phyloP scores from a whole-genome alignment of 2,113 vertebrate genomes.

The Notothenia coriiceps region DNA sequence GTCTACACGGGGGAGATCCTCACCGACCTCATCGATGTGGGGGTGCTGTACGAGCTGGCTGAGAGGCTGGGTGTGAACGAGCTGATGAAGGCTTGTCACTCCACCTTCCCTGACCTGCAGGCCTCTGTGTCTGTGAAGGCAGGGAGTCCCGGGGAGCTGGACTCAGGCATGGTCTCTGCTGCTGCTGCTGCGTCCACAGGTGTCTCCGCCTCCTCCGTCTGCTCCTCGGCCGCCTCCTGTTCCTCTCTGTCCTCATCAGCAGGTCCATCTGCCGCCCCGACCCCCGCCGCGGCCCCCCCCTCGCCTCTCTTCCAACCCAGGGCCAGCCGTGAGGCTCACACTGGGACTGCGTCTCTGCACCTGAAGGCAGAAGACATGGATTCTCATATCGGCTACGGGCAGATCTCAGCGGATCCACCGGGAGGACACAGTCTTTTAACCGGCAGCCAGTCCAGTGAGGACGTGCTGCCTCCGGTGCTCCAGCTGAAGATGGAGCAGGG shows the following conservation, averaged over 20 bases:
- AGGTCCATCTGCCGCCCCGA: slow-evolving; percentile 70
- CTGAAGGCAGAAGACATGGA: slow-evolving; percentile 88
- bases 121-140: slow-evolving; percentile 77
- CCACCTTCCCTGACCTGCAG: slow-evolving; percentile 95
- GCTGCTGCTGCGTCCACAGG: neutral
- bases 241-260: slow-evolving; percentile 76
- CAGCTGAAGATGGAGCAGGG: slow-evolving; percentile 78
- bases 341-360: slow-evolving; percentile 53
- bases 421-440: slow-evolving; percentile 22
- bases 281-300: slow-evolving; percentile 65
- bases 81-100: slow-evolving; percentile 91
- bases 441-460: neutral
- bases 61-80: slow-evolving; percentile 92
- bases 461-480: slow-evolving; percentile 36
- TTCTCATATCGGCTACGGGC: slow-evolving; percentile 71
- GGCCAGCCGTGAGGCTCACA: neutral
- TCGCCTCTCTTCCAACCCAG: slow-evolving; percentile 69
- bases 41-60: slow-evolving; percentile 94
- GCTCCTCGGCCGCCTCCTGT: slow-evolving; percentile 76
- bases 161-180: slow-evolving; percentile 45
- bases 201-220: slow-evolving; percentile 56
- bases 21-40: slow-evolving; percentile 94
- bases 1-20: slow-evolving; percentile 95
- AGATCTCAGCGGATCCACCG: slow-evolving; percentile 45
- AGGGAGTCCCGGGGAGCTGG: slow-evolving; percentile 34